These are phyloP conservation scores for Phaethon lepturus DNA, from an alignment of 2,113 vertebrate species.

Conservation along the genomic window DNA sequence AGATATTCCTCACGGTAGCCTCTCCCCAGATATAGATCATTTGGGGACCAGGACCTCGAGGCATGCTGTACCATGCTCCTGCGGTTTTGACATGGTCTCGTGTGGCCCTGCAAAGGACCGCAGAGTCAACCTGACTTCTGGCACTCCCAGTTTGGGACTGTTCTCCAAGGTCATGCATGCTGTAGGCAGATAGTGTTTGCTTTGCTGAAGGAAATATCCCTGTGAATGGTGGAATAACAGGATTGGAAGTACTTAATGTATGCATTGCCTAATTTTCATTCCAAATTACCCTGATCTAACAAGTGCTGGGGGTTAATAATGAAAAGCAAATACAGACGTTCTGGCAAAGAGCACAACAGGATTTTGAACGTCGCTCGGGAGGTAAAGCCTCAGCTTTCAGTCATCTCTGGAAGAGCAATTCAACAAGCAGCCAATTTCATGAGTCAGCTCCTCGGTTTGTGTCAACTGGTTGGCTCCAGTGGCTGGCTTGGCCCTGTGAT, in stretches of 20 bases:
- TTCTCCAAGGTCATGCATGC: background rate
- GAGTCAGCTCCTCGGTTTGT: background rate
- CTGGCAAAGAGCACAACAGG: background rate
- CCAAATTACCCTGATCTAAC: background rate
- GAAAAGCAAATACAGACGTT: background rate
- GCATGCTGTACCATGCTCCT: background rate
- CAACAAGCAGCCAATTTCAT: background rate
- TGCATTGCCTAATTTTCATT: background rate
- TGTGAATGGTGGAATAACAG: background rate
- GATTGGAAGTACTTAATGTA: background rate
- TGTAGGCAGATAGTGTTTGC: background rate
- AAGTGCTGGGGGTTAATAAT: background rate
- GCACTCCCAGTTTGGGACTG: fast-evolving
- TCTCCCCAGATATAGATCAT: fast-evolving
- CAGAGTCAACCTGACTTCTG: background rate
- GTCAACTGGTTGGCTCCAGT: background rate
- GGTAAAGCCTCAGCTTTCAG: background rate
- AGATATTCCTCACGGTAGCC: background rate
- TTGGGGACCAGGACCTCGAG: background rate
- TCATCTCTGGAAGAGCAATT: background rate
- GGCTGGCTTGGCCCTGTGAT: background rate
- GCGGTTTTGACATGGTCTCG: background rate
- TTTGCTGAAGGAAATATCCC: background rate
- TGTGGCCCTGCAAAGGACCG: background rate
- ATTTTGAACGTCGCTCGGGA: background rate